These are phyloP conservation scores for Dromococcyx pavoninus DNA, from an alignment of 2,797 vertebrate genomes.

Conservation along the genomic window DNA sequence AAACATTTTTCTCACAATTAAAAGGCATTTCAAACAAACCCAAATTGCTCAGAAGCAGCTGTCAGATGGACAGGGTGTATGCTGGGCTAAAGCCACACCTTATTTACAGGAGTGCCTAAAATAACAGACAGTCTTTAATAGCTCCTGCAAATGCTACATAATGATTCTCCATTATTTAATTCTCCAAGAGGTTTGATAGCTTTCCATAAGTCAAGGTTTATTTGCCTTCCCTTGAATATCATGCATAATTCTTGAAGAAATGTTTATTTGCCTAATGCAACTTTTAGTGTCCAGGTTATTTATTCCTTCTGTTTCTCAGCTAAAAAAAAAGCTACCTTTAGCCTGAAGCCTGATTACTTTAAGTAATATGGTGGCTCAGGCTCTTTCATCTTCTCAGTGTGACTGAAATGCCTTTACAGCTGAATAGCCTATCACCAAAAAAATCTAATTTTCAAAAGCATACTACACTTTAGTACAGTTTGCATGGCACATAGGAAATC, in stretches of 20 bases:
- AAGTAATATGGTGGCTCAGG: slow-evolving; percentile 50
- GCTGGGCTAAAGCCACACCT: neutral
- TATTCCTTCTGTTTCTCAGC: slow-evolving; percentile 78
- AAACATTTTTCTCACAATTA: neutral
- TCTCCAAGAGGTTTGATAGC: slow-evolving; percentile 68
- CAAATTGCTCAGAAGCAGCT: neutral
- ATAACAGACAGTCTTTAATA: slow-evolving; percentile 23
- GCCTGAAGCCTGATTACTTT: slow-evolving; percentile 67
- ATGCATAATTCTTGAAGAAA: slow-evolving; percentile 79
- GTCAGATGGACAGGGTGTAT: rapidly evolving
- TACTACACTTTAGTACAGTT: neutral
- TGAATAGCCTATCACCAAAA: slow-evolving; percentile 18
- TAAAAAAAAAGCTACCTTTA: slow-evolving; percentile 68
- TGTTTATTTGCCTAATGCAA: slow-evolving; percentile 84
- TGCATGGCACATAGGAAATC: neutral
- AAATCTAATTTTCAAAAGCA: slow-evolving; percentile 46
- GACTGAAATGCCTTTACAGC: slow-evolving; percentile 30
- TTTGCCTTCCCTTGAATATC: slow-evolving; percentile 77
- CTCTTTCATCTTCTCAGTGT: slow-evolving; percentile 55
- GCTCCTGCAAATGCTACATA: slow-evolving; percentile 48
- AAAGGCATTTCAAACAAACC: neutral
- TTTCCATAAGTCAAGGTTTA: slow-evolving; percentile 78
- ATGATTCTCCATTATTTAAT: slow-evolving; percentile 76
- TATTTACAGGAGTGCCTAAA: neutral
- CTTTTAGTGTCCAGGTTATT: slow-evolving; percentile 80